These are phyloP conservation scores for Oreamnos americanus DNA, from an alignment of 2,113 vertebrate species.

Conservation along the genomic window DNA sequence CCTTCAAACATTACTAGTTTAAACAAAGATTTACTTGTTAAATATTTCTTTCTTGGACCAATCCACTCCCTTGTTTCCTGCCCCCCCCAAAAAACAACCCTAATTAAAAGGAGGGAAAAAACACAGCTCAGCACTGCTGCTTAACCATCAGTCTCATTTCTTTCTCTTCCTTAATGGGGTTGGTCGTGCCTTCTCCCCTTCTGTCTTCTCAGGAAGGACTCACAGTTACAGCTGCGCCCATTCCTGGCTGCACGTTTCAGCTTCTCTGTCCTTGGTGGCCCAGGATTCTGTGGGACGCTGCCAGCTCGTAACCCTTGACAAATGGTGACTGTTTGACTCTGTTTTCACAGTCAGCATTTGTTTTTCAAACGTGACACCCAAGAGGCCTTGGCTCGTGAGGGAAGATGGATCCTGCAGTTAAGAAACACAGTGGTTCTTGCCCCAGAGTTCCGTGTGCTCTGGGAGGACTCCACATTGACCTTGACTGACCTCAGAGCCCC, in stretches of 20 bases:
- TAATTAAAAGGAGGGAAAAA: not conserved
- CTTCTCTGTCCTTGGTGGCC: not conserved
- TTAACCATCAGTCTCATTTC: not conserved
- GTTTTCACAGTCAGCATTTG: not conserved
- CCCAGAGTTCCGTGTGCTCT: not conserved
- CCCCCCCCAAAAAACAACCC: not conserved
- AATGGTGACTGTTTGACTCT: not conserved
- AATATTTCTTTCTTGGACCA: not conserved
- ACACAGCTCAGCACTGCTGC: not conserved
- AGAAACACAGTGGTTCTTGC: not conserved
- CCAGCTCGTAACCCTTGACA: not conserved
- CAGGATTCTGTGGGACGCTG: not conserved
- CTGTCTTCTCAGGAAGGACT: rapidly evolving
- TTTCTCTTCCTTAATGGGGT: not conserved
- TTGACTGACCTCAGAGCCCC: not conserved
- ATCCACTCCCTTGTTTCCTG: not conserved
- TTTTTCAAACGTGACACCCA: not conserved
- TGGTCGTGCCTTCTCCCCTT: not conserved
- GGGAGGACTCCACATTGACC: not conserved
- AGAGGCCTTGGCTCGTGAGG: not conserved
- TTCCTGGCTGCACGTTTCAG: not conserved
- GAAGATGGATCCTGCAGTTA: not conserved
- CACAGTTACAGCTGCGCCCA: rapidly evolving
- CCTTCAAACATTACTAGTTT: not conserved
- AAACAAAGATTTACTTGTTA: conserved; percentile 12